Evolutionary conservation across 2,797 vertebrate species (phyloP), one percentile per base, ranked within the genome.

Genomic region (Helostoma temminkii): DNA sequence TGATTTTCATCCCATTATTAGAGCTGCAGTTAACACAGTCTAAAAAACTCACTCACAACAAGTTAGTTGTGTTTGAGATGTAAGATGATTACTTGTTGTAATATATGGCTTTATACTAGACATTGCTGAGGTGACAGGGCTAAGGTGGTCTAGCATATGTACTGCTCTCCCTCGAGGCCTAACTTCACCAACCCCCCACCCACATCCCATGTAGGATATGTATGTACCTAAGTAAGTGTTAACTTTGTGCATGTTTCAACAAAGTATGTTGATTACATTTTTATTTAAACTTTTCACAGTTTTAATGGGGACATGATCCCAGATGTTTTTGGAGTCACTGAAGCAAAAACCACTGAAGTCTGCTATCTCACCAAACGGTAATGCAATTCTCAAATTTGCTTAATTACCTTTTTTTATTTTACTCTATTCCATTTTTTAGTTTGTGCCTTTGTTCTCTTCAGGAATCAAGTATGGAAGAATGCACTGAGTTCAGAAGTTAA

Each of bases 221-320:
- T n/a, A 11, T 55, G 26, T 45, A 1, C 9, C 10, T 16, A 26
- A 26, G 41, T 16, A 62, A 21, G 9, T 15, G 1, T 53, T 37
- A n/a, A 21, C 4, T 25, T 2, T 24, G 4, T 16, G 5, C 39
- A 43, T 2, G 1, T 39, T 49, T 54, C 46, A n/a, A 26, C 22
- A 1, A 58, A 30, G 0, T 39, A 0, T 54, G 6, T 22, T 24
- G 1, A 32, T 36, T 50, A 30, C 45, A 10, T 28, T 58, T 22
- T 16, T 2, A 65, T 37, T 68, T 0, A 22, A 39, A 28, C 3
- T 55, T 19, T 15, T 37, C 89, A 64, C 93, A 99, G 98, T 89
- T 99, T 98, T 85, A 96, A 99, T 70, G 97, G 96, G 24, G 96
- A 99, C 78, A 94, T 99, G 94, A 95, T 98, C 88, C 97, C 97